These are phyloP conservation scores for Euzophera pinguis DNA, from an alignment of 2,888 invertebrate species.

Conservation along the genomic window DNA sequence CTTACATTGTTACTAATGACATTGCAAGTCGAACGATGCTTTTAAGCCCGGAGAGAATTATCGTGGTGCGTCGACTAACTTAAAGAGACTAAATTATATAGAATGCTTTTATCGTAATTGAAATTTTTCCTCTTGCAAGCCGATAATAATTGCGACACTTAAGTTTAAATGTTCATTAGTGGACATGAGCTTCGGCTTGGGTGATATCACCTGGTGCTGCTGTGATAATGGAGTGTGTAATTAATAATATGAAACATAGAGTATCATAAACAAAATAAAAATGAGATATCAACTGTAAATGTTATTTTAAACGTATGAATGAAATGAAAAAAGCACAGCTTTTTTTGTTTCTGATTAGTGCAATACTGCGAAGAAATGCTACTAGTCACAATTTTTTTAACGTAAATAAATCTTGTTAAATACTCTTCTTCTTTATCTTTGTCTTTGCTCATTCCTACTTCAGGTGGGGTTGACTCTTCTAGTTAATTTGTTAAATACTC, in stretches of 20 bases:
- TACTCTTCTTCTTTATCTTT: no score
- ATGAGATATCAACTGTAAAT: no score
- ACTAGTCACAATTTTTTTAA: no score
- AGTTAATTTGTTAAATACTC: no score
- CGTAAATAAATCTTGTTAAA: no score
- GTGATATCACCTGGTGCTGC: conserved; percentile 2
- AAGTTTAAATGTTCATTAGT: conserved; percentile 30
- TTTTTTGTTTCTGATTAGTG: no score
- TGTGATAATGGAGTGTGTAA: conserved; percentile 7
- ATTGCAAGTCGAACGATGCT: conserved; percentile 33
- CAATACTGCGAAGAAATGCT: no score
- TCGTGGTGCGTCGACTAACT: conserved; percentile 35
- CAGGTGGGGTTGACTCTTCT: no score
- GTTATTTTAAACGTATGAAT: no score
- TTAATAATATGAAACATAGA: neutral
- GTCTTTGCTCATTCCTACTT: no score
- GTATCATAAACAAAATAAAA: neutral
- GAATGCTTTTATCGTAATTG: conserved; percentile 43
- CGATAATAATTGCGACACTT: conserved; percentile 33
- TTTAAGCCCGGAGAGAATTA: conserved; percentile 34
- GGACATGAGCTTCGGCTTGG: conserved; percentile 10
- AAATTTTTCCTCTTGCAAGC: conserved; percentile 30
- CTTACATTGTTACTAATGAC: conserved; percentile 10
- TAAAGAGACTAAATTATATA: conserved; percentile 49
- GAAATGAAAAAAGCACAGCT: no score